phyloP scores from a whole-genome alignment of 2,797 vertebrate species.

The Chelon auratus region DNA sequence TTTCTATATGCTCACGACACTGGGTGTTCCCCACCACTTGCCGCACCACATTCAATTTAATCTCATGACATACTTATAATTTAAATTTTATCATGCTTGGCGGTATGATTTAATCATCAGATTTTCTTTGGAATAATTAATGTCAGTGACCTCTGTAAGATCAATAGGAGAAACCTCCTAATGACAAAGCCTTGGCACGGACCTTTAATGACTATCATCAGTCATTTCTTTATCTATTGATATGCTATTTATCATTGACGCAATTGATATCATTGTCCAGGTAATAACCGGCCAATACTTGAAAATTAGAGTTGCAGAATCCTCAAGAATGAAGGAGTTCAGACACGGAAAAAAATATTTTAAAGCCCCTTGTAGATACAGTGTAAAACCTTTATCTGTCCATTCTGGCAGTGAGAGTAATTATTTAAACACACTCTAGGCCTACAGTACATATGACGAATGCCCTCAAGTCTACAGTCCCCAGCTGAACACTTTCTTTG shows the following conservation, averaged over 20 bases:
- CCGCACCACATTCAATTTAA: constrained; percentile 47
- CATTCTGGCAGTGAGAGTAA: too few species aligned
- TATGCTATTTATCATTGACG: constrained; percentile 63
- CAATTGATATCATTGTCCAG: constrained; percentile 14
- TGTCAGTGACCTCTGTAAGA: constrained; percentile 67
- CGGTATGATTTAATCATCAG: constrained; percentile 59
- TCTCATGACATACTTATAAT: constrained; percentile 53
- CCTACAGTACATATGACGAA: too few species aligned
- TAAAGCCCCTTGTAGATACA: background rate
- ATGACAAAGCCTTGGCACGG: constrained; percentile 59
- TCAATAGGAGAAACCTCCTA: constrained; percentile 69
- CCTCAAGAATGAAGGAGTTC: background rate
- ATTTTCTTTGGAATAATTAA: constrained; percentile 68
- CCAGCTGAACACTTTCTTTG: too few species aligned
- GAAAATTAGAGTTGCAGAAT: background rate
- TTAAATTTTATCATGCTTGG: constrained; percentile 60
- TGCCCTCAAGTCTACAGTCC: too few species aligned
- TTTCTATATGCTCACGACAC: constrained; percentile 36
- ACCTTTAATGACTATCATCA: constrained; percentile 71
- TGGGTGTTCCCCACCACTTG: constrained; percentile 29
- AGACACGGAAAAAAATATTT: background rate
- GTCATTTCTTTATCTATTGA: constrained; percentile 68
- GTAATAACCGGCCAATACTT: constrained; percentile 33
- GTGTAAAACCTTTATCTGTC: too few species aligned
- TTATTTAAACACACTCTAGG: too few species aligned